Conservation (phyloP, 2,797 vertebrate species). For the Epinephelus coioides region DNA sequence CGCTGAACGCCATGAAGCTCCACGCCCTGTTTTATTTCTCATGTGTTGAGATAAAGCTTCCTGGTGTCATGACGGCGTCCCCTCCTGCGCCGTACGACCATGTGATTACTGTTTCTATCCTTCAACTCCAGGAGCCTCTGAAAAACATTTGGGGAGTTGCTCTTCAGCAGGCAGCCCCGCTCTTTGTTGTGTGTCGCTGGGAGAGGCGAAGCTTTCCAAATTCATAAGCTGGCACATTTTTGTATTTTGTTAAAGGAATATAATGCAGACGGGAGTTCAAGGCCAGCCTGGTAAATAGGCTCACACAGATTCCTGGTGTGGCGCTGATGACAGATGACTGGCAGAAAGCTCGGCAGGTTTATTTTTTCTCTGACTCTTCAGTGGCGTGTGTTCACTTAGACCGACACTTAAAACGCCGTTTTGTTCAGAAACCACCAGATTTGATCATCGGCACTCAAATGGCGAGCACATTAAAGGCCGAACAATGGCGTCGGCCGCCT, state of each 20-base stretch:
- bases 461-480: slow-evolving; percentile 49
- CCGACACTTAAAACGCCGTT: slow-evolving; percentile 15
- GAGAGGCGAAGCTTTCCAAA: slow-evolving; percentile 20
- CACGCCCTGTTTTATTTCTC: background rate
- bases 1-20: background rate
- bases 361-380: background rate
- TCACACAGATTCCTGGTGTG: background rate
- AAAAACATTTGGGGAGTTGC: slow-evolving; percentile 38
- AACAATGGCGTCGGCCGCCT: slow-evolving; percentile 45
- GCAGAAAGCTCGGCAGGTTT: background rate
- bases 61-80: slow-evolving; percentile 25
- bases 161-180: slow-evolving; percentile 34
- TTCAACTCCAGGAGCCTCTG: slow-evolving; percentile 39
- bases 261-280: slow-evolving; percentile 53
- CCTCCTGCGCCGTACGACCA: background rate
- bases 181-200: slow-evolving; percentile 19
- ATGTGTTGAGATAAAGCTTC: slow-evolving; percentile 30
- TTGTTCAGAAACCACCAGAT: slow-evolving; percentile 36
- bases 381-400: background rate
- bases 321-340: slow-evolving; percentile 7
- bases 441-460: slow-evolving; percentile 59
- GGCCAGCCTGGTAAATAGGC: slow-evolving; percentile 58
- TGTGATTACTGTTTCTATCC: slow-evolving; percentile 13
- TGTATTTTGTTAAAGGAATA: slow-evolving; percentile 33
- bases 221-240: slow-evolving; percentile 10